A percentile compares a stretch with the other conserved stretches of the same genome.
These are phyloP conservation scores for Eurosta solidaginis DNA, from an alignment of 1,140 invertebrate species.

Conservation along the genomic window DNA sequence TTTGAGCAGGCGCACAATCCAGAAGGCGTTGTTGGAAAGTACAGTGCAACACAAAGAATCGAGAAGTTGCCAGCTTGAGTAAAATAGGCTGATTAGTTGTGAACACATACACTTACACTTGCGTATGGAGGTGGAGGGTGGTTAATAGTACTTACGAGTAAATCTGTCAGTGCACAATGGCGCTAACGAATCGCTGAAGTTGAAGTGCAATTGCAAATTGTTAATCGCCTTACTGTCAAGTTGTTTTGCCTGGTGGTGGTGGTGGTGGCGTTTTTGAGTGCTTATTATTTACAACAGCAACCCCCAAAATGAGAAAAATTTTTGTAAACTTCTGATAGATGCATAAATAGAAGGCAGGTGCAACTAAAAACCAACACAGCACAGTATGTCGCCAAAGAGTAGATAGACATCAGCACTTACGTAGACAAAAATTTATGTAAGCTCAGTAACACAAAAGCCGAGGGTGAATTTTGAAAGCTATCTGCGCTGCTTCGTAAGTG, in stretches of 20 bases:
- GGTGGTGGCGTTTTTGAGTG: background rate
- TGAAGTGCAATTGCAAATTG: conserved; percentile 19
- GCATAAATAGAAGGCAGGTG: background rate
- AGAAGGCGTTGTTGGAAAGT: background rate
- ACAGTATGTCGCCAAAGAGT: background rate
- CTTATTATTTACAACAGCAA: background rate
- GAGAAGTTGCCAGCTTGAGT: background rate
- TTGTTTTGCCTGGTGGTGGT: background rate
- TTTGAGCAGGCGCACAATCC: background rate
- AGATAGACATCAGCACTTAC: background rate
- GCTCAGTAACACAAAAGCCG: background rate
- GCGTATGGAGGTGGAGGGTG: background rate
- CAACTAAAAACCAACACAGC: background rate
- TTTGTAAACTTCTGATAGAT: conserved; percentile 4
- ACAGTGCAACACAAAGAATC: background rate
- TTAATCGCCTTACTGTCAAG: background rate
- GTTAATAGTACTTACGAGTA: too few species aligned
- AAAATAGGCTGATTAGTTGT: background rate
- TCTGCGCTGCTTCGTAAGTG: background rate
- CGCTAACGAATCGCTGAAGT: conserved; percentile 5
- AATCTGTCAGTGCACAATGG: background rate
- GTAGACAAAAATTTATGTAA: background rate
- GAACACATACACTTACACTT: background rate
- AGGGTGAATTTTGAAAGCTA: background rate
- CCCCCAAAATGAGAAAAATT: background rate